A percentile compares a stretch with the other conserved stretches of the same genome.
Evolutionary conservation across 2,797 vertebrate genomes (phyloP).

Genomic region (Manis pentadactyla): DNA sequence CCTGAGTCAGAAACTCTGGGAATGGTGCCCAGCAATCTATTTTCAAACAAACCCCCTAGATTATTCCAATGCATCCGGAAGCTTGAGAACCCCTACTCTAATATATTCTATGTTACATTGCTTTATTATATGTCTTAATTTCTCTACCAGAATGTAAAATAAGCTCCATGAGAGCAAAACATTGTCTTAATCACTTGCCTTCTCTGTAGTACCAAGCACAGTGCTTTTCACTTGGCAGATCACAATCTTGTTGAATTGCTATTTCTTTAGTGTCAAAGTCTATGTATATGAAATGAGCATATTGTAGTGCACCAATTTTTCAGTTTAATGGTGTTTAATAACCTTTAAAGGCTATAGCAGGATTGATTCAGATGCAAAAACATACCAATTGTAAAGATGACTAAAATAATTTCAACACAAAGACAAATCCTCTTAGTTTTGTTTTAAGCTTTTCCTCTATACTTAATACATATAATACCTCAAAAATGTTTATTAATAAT

Average conservation of each 20-base stretch:
- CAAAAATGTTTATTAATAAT: slow-evolving; percentile 36
- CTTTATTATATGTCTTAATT: slow-evolving; percentile 5
- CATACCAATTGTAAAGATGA: slow-evolving; percentile 51
- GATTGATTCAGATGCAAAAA: slow-evolving; percentile 49
- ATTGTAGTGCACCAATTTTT: slow-evolving; percentile 25
- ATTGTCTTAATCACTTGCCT: neutral
- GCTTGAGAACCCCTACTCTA: slow-evolving; percentile 14
- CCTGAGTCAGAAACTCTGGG: slow-evolving; percentile 1
- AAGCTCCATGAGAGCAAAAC: neutral
- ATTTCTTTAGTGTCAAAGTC: slow-evolving; percentile 53
- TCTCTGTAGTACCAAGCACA: neutral
- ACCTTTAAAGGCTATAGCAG: slow-evolving; percentile 56
- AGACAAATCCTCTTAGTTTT: slow-evolving; percentile 41
- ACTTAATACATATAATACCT: slow-evolving; percentile 23
- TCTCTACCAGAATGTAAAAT: slow-evolving; percentile 41
- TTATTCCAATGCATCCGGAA: neutral
- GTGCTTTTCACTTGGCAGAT: slow-evolving; percentile 43
- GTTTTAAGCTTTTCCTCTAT: neutral
- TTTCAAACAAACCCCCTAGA: neutral
- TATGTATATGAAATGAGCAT: slow-evolving; percentile 35
- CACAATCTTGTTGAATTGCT: slow-evolving; percentile 6
- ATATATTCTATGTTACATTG: neutral
- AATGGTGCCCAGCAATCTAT: neutral
- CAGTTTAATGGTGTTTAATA: slow-evolving; percentile 64
- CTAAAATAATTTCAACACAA: slow-evolving; percentile 53